Evolutionary conservation across 2,113 vertebrate genomes (phyloP).

Genomic region (Equus quagga): DNA sequence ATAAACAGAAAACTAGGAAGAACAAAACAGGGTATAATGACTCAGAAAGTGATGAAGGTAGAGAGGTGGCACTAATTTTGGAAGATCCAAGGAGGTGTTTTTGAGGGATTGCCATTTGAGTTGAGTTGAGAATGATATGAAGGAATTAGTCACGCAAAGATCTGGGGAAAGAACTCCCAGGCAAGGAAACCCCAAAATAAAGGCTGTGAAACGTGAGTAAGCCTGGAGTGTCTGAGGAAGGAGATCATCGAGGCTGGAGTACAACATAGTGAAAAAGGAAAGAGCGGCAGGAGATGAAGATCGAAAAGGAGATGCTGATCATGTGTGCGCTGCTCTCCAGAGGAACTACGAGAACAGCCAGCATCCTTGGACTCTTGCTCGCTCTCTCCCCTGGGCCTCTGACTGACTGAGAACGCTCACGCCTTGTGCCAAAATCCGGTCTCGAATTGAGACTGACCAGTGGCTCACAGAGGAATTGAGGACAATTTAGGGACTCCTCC

Average conservation of each 20-base stretch:
- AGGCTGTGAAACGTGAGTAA: rapidly evolving
- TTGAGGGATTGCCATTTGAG: neutral
- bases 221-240: too few species aligned
- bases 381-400: rapidly evolving
- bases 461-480: neutral
- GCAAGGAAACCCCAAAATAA: neutral
- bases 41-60: neutral
- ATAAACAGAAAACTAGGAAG: neutral
- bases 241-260: rapidly evolving
- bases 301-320: rapidly evolving
- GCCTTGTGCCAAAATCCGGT: too few species aligned
- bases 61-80: neutral
- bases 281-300: rapidly evolving
- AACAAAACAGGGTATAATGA: neutral
- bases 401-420: neutral
- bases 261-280: rapidly evolving
- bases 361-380: rapidly evolving
- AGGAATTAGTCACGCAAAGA: neutral
- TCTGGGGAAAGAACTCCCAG: neutral
- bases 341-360: rapidly evolving
- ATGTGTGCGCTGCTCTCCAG: rapidly evolving
- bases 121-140: neutral
- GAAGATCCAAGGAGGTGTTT: neutral
- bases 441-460: neutral
- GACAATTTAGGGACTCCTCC: neutral